Evolutionary conservation across 2,113 vertebrate genomes (phyloP), one percentile per base, ranked within the genome.

Genomic region (Peromyscus californicus): DNA sequence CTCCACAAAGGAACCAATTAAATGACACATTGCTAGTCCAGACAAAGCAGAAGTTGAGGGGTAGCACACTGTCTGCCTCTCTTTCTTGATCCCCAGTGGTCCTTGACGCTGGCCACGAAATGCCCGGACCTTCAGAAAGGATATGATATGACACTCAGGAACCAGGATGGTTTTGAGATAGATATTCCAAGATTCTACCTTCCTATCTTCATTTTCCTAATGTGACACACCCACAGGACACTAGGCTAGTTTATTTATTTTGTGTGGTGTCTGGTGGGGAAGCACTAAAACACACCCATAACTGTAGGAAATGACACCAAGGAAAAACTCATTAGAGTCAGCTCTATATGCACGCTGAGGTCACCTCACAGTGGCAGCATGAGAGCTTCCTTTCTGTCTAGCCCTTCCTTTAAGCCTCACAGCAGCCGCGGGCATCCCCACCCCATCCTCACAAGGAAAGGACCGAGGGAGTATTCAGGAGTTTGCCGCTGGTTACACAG

Each of bases 1-100:
- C 24, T 1, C 7, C 36, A 29, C 2, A 54, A 88, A 51, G 48
- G 74, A 57, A 39, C 22, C 48, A 42, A 31, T 0, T 42, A 21
- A 74, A 61, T 54, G 65, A 24, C 0, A 5, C 24, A 21, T 36
- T 67, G 59, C 51, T 45, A 33, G 29, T 48, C 36, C 6, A 12
- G 48, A 59, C n/a, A 45, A n/a, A 10, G 7, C 22, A n/a, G 42
- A 36, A 19, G 2, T 4, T 0, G 1, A 2, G 3, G 4, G 8
- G 21, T 65, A 39, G 36, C 21, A 16, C 45, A 91, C 31, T 13
- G 7, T 29, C 2, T 5, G 36, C 11, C n/a, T 89, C 19, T 61
- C n/a, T 29, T 72, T 54, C 70, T 26, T 26, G 70, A 39, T 31
- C 48, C 57, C 0, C 63, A 29, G 67, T 45, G 31, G 78, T 15